phyloP scores from a whole-genome alignment of 2,888 invertebrate species.

The Villa cingulata region DNA sequence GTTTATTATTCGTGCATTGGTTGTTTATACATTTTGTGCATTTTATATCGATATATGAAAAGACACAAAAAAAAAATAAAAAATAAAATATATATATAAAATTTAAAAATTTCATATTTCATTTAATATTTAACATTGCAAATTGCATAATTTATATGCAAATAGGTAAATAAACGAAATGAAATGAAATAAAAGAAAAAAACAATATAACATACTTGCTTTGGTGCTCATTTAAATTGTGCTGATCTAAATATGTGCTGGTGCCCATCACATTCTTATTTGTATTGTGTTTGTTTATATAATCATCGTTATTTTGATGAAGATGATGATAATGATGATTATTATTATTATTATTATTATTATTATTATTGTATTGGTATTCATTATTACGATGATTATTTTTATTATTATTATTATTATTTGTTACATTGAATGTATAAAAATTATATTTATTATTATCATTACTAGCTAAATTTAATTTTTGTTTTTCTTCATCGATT shows the following conservation, averaged over 20 bases:
- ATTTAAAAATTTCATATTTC: no score
- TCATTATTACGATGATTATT: constrained; percentile 3
- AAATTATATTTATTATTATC: constrained; percentile 8
- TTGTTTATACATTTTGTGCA: no score
- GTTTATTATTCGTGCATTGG: no score
- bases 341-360: background rate
- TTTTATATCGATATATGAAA: no score
- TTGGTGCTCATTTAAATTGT: constrained; percentile 6
- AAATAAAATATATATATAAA: no score
- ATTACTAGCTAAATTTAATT: background rate
- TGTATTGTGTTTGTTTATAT: constrained; percentile 1
- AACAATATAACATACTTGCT: constrained; percentile 6
- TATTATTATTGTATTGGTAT: no score
- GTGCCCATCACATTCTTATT: constrained; percentile 5
- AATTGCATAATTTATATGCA: no score
- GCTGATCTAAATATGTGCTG: constrained; percentile 12
- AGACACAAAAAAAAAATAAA: no score
- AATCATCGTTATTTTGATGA: constrained; percentile 1
- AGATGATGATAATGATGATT: background rate
- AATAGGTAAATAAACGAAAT: no score
- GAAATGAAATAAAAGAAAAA: no score
- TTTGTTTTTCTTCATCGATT: no score
- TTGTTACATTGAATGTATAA: background rate
- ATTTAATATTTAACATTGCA: no score
- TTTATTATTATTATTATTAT: background rate